These are phyloP conservation scores for Crotophaga sulcirostris DNA, from an alignment of 2,113 vertebrate genomes.

Conservation along the genomic window DNA sequence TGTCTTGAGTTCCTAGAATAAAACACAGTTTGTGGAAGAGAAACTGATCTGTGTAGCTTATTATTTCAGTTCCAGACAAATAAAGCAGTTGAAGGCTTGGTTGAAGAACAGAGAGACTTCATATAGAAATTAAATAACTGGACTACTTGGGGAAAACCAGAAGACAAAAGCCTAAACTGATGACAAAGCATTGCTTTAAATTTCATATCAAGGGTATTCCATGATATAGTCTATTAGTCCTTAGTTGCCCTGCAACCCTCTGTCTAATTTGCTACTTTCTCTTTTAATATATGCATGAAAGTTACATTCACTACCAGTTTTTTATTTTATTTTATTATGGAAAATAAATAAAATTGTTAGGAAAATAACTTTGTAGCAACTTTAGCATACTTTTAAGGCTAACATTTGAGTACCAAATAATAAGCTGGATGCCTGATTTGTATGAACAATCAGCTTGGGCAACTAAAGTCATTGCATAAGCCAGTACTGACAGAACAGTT, in stretches of 20 bases:
- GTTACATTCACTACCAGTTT: background rate
- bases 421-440: background rate
- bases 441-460: background rate
- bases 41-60: background rate
- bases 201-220: background rate
- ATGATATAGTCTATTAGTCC: background rate
- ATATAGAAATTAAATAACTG: background rate
- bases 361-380: background rate
- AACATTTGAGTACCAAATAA: background rate
- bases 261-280: background rate
- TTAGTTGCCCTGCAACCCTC: background rate
- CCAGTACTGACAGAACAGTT: constrained; percentile 13
- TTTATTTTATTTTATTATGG: background rate
- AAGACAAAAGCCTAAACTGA: background rate
- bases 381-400: background rate
- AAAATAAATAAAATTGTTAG: background rate
- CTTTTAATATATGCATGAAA: background rate
- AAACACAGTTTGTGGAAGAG: background rate
- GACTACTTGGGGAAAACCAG: background rate
- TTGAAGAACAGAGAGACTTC: background rate
- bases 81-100: background rate
- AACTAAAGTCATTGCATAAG: background rate
- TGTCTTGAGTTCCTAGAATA: background rate
- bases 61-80: background rate
- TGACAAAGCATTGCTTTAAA: background rate